A percentile compares a stretch with the other conserved stretches of the same genome.
Conservation (phyloP, 2,113 vertebrate species). For the Danio rerio region DNA sequence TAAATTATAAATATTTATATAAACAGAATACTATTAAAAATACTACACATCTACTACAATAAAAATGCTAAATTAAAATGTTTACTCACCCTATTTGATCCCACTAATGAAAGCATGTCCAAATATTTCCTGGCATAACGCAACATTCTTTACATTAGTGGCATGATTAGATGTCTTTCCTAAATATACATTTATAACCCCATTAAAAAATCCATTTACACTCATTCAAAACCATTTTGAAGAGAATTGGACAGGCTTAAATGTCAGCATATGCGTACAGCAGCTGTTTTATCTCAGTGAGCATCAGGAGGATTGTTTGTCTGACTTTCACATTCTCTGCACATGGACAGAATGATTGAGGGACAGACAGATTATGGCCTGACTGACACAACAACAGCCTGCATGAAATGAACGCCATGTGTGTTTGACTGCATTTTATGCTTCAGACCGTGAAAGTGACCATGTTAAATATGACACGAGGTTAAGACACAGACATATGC, state of each 20-base stretch:
- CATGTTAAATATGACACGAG: slow-evolving; percentile 1
- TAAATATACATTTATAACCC: no score
- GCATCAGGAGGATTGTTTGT: background rate
- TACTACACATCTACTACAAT: no score
- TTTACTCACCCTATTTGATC: background rate
- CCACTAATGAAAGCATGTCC: background rate
- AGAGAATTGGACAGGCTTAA: background rate
- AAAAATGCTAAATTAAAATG: background rate
- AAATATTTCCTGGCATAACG: background rate
- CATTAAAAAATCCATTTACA: background rate
- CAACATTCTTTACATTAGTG: background rate
- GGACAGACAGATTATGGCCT: slow-evolving; percentile 26
- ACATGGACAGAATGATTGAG: slow-evolving; percentile 34
- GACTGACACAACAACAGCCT: slow-evolving; percentile 21
- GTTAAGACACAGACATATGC: slow-evolving; percentile 11
- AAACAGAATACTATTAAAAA: no score
- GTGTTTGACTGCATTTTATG: slow-evolving; percentile 11
- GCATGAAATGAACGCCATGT: background rate
- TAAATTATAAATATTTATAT: no score
- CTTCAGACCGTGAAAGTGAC: slow-evolving; percentile 6
- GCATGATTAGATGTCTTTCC: background rate
- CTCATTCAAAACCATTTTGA: background rate
- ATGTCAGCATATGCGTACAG: background rate
- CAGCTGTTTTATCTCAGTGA: slow-evolving; percentile 13
- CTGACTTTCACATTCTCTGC: slow-evolving; percentile 30